These are phyloP conservation scores for Ariopsis seemanni DNA, from an alignment of 2,113 vertebrate genomes.

Conservation along the genomic window DNA sequence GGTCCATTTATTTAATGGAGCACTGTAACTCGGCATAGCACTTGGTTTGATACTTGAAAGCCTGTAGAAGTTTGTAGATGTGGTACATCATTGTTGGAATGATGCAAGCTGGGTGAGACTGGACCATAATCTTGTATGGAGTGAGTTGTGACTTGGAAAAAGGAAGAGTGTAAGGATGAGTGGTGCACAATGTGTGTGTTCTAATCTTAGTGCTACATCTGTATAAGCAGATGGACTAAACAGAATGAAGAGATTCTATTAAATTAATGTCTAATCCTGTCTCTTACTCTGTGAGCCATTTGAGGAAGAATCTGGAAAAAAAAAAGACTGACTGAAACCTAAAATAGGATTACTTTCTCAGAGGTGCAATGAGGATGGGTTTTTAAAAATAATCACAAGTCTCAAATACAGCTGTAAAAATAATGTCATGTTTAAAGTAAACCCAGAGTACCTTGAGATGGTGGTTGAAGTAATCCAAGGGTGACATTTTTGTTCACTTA, in stretches of 20 bases:
- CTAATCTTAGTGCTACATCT: not conserved
- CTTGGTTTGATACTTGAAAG: not conserved
- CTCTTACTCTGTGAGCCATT: conserved; percentile 1
- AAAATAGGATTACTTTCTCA: conserved; percentile 14
- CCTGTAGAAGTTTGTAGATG: not conserved
- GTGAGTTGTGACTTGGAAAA: not conserved
- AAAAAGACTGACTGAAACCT: not conserved
- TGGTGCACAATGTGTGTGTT: not conserved
- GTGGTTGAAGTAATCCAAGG: not conserved
- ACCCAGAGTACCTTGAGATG: not conserved
- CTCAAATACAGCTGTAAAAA: not conserved
- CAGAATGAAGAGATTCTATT: not conserved
- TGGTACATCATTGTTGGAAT: not conserved
- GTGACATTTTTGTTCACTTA: not conserved
- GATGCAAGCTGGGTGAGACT: not conserved
- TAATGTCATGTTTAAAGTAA: not conserved
- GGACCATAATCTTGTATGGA: not conserved
- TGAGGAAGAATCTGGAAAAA: not conserved
- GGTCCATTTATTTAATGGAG: not conserved
- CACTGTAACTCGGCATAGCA: not conserved
- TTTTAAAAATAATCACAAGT: not conserved
- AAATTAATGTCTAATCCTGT: not conserved
- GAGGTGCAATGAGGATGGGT: too few relatives aligned
- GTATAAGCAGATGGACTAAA: conserved; percentile 4
- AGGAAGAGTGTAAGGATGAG: not conserved